Base-by-base conservation (phyloP, 2,113 vertebrate species). In the Ageneiosus marmoratus region DNA sequence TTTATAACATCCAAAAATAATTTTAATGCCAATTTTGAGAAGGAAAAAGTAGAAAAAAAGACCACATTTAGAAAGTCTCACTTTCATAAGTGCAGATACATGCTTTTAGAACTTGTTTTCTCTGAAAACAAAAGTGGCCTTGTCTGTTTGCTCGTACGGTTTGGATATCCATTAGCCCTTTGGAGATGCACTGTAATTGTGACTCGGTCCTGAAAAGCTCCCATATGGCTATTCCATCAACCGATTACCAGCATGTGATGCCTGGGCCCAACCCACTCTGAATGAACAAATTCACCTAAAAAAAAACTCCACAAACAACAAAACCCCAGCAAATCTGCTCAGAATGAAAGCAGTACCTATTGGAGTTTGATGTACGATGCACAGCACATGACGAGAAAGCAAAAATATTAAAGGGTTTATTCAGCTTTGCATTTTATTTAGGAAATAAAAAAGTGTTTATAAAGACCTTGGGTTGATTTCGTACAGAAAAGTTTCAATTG, bases 181-280 rank as follows among this genome's bases (percentile, higher is more conserved):
- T 72, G 72, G 83, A 85, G 83, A 83, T 79, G 76, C 53, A 79
- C 83, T 85, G 86, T 85, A 87, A 87, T 87, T 87, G 86, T 74
- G 81, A 76, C 62, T 83, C 76, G 41, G 80, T 81, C 46, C 69
- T 65, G 73, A 87, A 87, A 82, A 83, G 81, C 77, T 83, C 83
- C 70, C 81, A 58, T 70, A 77, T 56, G 86, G 63, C 86, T 83
- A 41, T 74, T 83, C 81, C 73, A 81, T 80, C 73, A 72, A 48
- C 84, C 80, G 80, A 70, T 60, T 77, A 77, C 73, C 76, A 60
- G 37, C 76, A 34, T 72, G 51, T 48, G 63, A 34, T 56, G 76
- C 32, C 60, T 73, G 72, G 41, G n/a, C 55, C 70, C 78, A 70
- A 69, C 48, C 11, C 55, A 34, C 70, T 77, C 48, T 74, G 58